Percentiles rank a stretch among this genome's conserved stretches.
Evolutionary conservation across 2,797 vertebrate genomes (phyloP).

Genomic region (Petrocephalus sullivani): DNA sequence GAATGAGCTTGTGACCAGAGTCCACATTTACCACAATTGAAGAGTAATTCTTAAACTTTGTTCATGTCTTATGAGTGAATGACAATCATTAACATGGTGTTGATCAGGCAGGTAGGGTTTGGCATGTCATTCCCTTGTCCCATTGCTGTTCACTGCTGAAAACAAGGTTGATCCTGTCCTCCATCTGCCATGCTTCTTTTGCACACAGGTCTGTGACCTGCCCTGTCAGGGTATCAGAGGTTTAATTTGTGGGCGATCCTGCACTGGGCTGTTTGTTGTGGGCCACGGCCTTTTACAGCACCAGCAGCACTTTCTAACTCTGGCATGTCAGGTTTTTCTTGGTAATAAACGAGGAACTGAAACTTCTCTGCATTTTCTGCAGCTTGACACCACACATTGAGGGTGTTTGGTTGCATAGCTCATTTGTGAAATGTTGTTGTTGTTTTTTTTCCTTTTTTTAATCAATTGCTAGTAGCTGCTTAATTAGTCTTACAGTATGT

Average conservation of each 20-base stretch:
- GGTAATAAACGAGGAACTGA: slow-evolving; percentile 3
- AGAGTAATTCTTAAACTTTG: neutral
- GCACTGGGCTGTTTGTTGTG: neutral
- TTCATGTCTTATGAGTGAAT: neutral
- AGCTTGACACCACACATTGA: neutral
- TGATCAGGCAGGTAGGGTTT: neutral
- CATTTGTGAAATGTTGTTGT: neutral
- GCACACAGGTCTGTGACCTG: neutral
- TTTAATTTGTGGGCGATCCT: neutral
- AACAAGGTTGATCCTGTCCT: neutral
- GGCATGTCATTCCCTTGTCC: neutral
- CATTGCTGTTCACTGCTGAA: neutral
- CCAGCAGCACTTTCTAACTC: neutral
- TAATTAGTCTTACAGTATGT: neutral
- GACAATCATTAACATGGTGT: slow-evolving; percentile 11
- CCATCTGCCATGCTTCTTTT: neutral
- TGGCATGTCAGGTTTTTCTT: neutral
- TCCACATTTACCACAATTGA: neutral
- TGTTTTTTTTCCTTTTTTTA: neutral
- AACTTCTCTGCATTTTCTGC: neutral
- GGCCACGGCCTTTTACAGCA: neutral
- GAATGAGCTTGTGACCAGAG: neutral
- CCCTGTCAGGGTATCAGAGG: neutral
- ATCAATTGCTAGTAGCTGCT: neutral
- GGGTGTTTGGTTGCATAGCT: neutral